These are phyloP conservation scores for Aeoliscus strigatus DNA, from an alignment of 2,797 vertebrate species.

Conservation along the genomic window DNA sequence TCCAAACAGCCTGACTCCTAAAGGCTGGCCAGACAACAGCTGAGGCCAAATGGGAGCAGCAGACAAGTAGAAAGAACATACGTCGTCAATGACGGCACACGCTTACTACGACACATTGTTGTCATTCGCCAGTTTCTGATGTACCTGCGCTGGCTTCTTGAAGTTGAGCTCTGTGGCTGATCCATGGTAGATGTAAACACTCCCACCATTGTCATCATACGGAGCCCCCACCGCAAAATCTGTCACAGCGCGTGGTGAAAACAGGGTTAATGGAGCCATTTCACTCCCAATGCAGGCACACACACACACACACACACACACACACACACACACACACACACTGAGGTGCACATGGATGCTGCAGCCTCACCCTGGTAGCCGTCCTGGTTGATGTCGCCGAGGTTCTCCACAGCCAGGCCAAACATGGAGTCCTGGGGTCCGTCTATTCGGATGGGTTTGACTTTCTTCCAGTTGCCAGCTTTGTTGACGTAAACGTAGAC, in stretches of 20 bases:
- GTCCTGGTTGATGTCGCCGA: conserved; percentile 92
- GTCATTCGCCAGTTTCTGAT: not conserved
- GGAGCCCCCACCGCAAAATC: conserved; percentile 96
- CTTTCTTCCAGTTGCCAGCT: conserved; percentile 79
- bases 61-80: too few species aligned
- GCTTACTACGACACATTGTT: not conserved
- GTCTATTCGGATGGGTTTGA: conserved; percentile 76
- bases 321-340: not conserved
- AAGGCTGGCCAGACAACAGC: conserved; percentile 74
- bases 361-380: conserved; percentile 79
- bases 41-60: conserved; percentile 49
- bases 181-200: conserved; percentile 88
- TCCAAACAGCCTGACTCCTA: conserved; percentile 76
- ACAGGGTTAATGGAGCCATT: not conserved
- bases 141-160: conserved; percentile 80
- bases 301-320: not conserved
- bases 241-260: conserved; percentile 54
- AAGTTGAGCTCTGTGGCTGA: conserved; percentile 70
- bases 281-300: too few species aligned
- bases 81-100: too few species aligned
- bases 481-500: conserved; percentile 88
- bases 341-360: not conserved
- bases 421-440: conserved; percentile 92
- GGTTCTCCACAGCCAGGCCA: conserved; percentile 87
- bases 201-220: conserved; percentile 73